These are phyloP conservation scores for Hiodon tergisus DNA, from an alignment of 2,113 vertebrate species.

Conservation along the genomic window DNA sequence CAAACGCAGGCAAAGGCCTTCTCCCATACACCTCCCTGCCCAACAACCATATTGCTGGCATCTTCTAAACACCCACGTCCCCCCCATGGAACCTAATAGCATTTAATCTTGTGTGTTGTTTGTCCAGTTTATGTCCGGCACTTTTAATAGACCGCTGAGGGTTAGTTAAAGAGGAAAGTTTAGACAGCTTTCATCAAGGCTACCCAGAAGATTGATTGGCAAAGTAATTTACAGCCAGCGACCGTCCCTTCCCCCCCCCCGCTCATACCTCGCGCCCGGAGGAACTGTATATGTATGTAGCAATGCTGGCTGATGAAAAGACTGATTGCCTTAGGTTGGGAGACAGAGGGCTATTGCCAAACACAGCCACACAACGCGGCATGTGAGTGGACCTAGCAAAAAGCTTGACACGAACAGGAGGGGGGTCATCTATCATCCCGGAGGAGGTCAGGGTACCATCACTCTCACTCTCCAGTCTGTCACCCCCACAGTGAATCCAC, in stretches of 20 bases:
- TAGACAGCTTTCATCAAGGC: slow-evolving; percentile 59
- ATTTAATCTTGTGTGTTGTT: slow-evolving; percentile 59
- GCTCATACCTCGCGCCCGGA: slow-evolving; percentile 25
- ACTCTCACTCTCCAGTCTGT: slow-evolving; percentile 38
- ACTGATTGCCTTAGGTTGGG: slow-evolving; percentile 42
- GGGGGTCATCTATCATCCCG: slow-evolving; percentile 44
- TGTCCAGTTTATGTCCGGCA: slow-evolving; percentile 45
- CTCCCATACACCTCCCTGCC: no score
- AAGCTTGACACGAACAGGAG: slow-evolving; percentile 36
- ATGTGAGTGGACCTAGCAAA: slow-evolving; percentile 33
- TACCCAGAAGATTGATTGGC: slow-evolving; percentile 66
- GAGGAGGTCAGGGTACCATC: slow-evolving; percentile 43
- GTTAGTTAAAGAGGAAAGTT: slow-evolving; percentile 62
- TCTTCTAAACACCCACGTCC: slow-evolving; percentile 15
- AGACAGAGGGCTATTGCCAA: slow-evolving; percentile 41
- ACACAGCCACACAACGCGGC: slow-evolving; percentile 40
- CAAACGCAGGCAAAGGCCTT: no score
- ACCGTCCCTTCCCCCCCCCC: slow-evolving; percentile 30
- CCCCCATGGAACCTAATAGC: slow-evolving; percentile 34
- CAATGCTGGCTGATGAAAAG: slow-evolving; percentile 38
- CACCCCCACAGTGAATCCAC: slow-evolving; percentile 28
- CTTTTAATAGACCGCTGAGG: slow-evolving; percentile 60
- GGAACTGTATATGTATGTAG: slow-evolving; percentile 37
- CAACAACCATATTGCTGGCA: neutral
- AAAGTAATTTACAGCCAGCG: slow-evolving; percentile 65